Evolutionary conservation across 2,797 vertebrate species (phyloP).

Genomic region (Perodicticus potto): DNA sequence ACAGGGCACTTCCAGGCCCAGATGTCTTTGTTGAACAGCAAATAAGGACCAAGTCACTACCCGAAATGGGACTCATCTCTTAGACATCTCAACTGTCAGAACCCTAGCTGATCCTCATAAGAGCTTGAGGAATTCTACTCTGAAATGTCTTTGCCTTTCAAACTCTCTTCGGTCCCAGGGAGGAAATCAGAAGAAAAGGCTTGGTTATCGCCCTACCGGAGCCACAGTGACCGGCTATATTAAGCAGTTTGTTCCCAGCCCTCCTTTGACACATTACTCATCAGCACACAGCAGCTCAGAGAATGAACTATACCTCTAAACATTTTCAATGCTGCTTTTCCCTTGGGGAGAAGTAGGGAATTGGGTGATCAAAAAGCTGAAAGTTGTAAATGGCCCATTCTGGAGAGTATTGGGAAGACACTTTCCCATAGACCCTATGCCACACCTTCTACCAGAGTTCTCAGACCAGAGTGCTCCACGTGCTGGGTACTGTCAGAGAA

Average conservation of each 20-base stretch:
- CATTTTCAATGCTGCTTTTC: not conserved
- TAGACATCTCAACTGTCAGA: not conserved
- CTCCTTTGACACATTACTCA: conserved; percentile 6
- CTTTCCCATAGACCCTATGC: not conserved
- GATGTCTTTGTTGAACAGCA: not conserved
- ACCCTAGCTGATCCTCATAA: not conserved
- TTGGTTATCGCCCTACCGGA: not conserved
- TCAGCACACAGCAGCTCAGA: not conserved
- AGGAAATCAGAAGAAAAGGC: conserved; percentile 75
- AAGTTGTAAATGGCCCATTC: not conserved
- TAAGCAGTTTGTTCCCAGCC: conserved; percentile 48
- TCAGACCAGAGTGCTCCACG: fast-evolving
- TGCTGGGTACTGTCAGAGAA: not conserved
- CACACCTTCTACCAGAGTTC: not conserved
- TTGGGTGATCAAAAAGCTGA: not conserved
- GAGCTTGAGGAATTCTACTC: conserved; percentile 10
- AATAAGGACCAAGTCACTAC: not conserved
- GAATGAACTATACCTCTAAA: not conserved
- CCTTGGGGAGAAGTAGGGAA: not conserved
- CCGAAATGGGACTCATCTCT: conserved; percentile 58
- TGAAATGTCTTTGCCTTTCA: conserved; percentile 31
- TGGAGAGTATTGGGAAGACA: not conserved
- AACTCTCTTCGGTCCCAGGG: conserved; percentile 4
- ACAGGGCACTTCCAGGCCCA: not conserved
- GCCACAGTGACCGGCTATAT: not conserved